These are phyloP conservation scores for Porites cylindrica DNA, from an alignment of 92 coral and sea anemone species.

Conservation along the genomic window DNA sequence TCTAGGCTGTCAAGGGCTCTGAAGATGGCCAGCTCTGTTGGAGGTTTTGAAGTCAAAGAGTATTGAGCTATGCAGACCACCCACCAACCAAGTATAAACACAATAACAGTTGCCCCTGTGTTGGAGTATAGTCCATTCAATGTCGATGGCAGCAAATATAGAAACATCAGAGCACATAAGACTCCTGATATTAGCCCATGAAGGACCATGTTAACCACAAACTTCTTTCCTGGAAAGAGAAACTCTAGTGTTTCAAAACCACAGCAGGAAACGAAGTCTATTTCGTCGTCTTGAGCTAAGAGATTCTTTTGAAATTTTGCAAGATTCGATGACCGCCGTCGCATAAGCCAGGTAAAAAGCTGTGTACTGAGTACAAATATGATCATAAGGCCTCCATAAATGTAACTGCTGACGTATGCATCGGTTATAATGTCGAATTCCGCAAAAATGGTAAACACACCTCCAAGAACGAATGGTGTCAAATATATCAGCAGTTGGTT, in stretches of 20 bases:
- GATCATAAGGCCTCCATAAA: constrained; percentile 77
- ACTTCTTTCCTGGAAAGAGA: constrained; percentile 83
- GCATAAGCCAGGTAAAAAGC: constrained; percentile 67
- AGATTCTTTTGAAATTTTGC: constrained; percentile 76
- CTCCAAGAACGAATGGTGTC: constrained; percentile 81
- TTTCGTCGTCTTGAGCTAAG: constrained; percentile 92
- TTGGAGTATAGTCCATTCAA: constrained; percentile 63
- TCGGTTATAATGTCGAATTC: constrained; percentile 77
- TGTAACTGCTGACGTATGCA: constrained; percentile 52
- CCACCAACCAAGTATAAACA: constrained; percentile 85
- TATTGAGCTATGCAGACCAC: constrained; percentile 87
- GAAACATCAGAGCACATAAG: constrained; percentile 78
- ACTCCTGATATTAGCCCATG: constrained; percentile 79
- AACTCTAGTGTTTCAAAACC: constrained; percentile 87
- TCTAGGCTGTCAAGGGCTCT: constrained; percentile 76
- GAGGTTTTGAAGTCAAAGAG: constrained; percentile 82
- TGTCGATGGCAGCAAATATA: constrained; percentile 83
- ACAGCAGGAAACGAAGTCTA: constrained; percentile 93
- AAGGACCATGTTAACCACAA: constrained; percentile 59
- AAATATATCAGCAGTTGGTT: constrained; percentile 87
- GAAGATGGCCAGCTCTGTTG: constrained; percentile 92
- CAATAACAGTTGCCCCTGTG: constrained; percentile 69
- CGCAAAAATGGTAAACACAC: constrained; percentile 79
- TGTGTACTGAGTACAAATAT: constrained; percentile 64
- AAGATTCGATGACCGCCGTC: constrained; percentile 63